Evolutionary conservation across 2,888 invertebrate species (phyloP).

Genomic region (Bombylius major): DNA sequence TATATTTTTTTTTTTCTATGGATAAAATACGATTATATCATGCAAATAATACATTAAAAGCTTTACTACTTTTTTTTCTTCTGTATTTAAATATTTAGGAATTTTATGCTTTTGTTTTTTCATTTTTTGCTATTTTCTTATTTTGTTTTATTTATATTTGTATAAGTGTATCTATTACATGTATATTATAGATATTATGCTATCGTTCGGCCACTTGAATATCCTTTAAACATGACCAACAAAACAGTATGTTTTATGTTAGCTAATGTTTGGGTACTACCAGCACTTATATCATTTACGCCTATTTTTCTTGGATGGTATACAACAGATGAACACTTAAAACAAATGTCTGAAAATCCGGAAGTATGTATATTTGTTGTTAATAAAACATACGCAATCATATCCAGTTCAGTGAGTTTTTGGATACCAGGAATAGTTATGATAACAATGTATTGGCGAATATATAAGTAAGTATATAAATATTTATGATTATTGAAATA

Average conservation of each 20-base stretch:
- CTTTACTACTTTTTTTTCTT: no score
- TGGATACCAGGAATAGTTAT: slow-evolving; percentile 89
- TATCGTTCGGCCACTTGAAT: slow-evolving; percentile 86
- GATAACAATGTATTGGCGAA: slow-evolving; percentile 83
- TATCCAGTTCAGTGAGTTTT: slow-evolving; percentile 81
- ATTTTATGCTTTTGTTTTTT: no score
- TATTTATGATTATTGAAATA: background rate
- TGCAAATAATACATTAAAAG: no score
- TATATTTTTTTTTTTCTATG: no score
- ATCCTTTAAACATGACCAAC: slow-evolving; percentile 86
- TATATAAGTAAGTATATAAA: slow-evolving; percentile 41
- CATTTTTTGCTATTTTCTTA: no score
- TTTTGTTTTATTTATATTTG: no score
- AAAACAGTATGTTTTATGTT: slow-evolving; percentile 67
- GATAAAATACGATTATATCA: no score
- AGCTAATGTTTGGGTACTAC: slow-evolving; percentile 82
- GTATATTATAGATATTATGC: slow-evolving; percentile 62
- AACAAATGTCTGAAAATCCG: slow-evolving; percentile 43
- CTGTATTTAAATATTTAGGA: no score
- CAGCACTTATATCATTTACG: slow-evolving; percentile 82
- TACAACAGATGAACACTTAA: slow-evolving; percentile 68
- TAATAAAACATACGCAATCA: slow-evolving; percentile 74
- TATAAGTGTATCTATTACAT: background rate
- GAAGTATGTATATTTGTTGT: slow-evolving; percentile 73
- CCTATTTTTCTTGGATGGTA: slow-evolving; percentile 95